phyloP scores from a whole-genome alignment of 2,888 invertebrate genomes.

The Phorcus lineatus region DNA sequence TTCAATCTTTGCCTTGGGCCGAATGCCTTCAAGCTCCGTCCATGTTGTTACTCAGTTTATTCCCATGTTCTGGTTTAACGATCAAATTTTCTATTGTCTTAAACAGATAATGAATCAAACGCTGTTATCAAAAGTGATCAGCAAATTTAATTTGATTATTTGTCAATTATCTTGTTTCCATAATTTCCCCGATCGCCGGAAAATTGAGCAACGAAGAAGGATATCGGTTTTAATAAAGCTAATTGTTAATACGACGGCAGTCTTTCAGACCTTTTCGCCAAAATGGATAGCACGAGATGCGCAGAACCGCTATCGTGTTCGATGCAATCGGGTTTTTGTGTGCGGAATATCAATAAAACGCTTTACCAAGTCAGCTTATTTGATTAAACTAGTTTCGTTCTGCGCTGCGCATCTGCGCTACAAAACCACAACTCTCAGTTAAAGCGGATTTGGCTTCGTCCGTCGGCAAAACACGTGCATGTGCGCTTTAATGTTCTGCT shows the following conservation, averaged over 20 bases:
- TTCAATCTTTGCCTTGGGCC: too few relatives aligned
- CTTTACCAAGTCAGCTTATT: background rate
- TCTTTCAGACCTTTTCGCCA: background rate
- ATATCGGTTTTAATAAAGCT: constrained; percentile 41
- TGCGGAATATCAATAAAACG: constrained; percentile 16
- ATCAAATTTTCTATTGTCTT: constrained; percentile 3
- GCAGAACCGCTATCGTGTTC: background rate
- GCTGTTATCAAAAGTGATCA: constrained; percentile 9
- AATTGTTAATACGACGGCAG: constrained; percentile 36
- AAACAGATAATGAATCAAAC: constrained; percentile 24
- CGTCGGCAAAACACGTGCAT: background rate
- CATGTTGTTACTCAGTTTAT: background rate
- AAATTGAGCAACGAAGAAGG: background rate
- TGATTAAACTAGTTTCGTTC: constrained; percentile 19
- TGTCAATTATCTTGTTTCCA: constrained; percentile 3
- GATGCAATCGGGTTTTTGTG: constrained; percentile 13
- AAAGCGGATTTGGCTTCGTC: background rate
- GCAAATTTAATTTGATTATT: constrained; percentile 23
- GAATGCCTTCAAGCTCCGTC: too few relatives aligned
- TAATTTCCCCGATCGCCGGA: constrained; percentile 19
- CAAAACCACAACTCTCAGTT: constrained; percentile 9
- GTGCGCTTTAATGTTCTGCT: background rate
- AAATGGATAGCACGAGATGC: background rate
- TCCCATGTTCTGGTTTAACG: background rate
- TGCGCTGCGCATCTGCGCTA: background rate